Percentiles rank a stretch among this genome's conserved stretches.
Conservation (phyloP, 2,888 invertebrate species). For the Monoplex corrugatus region DNA sequence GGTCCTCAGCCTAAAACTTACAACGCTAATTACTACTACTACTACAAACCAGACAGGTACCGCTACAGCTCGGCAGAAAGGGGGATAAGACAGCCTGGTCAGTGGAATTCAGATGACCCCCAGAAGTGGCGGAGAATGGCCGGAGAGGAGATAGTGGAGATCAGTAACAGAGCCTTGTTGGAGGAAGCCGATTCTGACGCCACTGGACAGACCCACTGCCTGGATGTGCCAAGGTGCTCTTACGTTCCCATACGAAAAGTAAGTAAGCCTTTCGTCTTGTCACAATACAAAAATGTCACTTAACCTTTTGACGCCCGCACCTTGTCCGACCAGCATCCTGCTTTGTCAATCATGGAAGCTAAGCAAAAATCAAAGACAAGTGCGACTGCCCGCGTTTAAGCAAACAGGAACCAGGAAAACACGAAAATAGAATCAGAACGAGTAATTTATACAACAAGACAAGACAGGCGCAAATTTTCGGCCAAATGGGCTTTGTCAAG, state of each 20-base stretch:
- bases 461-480: too few relatives aligned
- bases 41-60: neutral
- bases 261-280: too few relatives aligned
- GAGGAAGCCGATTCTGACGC: constrained; percentile 32
- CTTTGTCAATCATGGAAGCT: too few relatives aligned
- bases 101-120: neutral
- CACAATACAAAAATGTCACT: too few relatives aligned
- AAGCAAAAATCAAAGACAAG: too few relatives aligned
- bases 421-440: too few relatives aligned
- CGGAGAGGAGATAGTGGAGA: neutral
- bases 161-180: neutral
- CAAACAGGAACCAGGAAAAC: too few relatives aligned
- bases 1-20: neutral
- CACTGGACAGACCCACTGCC: constrained; percentile 1
- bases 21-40: neutral
- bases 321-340: too few relatives aligned
- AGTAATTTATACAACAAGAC: too few relatives aligned
- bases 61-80: neutral
- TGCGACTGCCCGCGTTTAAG: too few relatives aligned
- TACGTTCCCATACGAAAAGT: neutral
- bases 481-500: too few relatives aligned
- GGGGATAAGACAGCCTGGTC: neutral
- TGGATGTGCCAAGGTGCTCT: constrained; percentile 4
- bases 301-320: too few relatives aligned
- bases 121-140: neutral